Evolutionary conservation across 2,888 invertebrate genomes (phyloP).

Genomic region (Mycalesis mineus): DNA sequence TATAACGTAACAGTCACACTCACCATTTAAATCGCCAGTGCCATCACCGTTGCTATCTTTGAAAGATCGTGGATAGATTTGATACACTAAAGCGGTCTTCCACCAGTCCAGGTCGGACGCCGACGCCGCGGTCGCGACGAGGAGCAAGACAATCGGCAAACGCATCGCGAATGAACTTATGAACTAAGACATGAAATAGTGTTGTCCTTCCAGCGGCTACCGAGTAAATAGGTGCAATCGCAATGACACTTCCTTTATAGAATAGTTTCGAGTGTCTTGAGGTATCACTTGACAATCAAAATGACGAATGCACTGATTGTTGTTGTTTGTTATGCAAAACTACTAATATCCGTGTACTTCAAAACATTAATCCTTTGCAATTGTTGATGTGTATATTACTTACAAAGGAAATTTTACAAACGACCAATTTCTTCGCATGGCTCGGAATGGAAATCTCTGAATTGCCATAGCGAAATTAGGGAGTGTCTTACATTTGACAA

Average conservation of each 20-base stretch:
- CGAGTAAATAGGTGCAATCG: background rate
- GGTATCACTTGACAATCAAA: background rate
- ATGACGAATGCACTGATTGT: background rate
- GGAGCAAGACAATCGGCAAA: constrained; percentile 10
- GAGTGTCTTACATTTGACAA: no score
- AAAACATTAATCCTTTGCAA: background rate
- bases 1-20: no score
- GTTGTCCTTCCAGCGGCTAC: constrained; percentile 4
- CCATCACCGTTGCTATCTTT: constrained; percentile 86
- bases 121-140: constrained; percentile 12
- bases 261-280: constrained; percentile 1
- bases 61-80: constrained; percentile 87
- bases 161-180: constrained; percentile 13
- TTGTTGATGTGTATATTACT: no score
- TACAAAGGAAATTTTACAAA: no score
- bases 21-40: constrained; percentile 85
- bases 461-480: no score
- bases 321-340: background rate
- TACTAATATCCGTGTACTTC: background rate
- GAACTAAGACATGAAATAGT: background rate
- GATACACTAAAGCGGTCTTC: constrained; percentile 85
- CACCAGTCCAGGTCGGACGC: constrained; percentile 80
- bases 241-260: constrained; percentile 16
- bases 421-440: no score
- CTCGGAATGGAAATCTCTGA: no score